These are phyloP conservation scores for Poecilobothrus nobilitatus DNA, from an alignment of 2,888 invertebrate genomes.

Conservation along the genomic window DNA sequence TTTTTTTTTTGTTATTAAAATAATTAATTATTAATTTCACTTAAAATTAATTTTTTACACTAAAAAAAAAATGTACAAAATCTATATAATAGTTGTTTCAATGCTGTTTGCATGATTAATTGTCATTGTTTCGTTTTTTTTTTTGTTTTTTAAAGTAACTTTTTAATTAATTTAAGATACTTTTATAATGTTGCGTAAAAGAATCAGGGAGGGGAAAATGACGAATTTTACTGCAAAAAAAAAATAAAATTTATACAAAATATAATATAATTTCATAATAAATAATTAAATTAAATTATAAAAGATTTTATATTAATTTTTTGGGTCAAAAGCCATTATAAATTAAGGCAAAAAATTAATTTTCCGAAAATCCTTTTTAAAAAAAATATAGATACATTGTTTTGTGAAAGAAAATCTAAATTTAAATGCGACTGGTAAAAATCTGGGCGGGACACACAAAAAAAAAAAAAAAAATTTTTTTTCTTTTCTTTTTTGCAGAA, in stretches of 20 bases:
- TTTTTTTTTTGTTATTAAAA: too few relatives aligned
- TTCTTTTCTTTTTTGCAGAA: not conserved
- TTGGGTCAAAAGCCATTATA: too few relatives aligned
- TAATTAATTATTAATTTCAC: too few relatives aligned
- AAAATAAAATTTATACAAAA: not conserved
- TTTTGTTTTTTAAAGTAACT: too few relatives aligned
- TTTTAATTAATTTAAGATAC: not conserved
- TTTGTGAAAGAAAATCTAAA: not conserved
- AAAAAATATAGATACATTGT: not conserved
- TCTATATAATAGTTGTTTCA: not conserved
- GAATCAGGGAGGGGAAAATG: not conserved
- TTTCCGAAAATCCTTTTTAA: not conserved
- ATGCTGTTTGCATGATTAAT: not conserved
- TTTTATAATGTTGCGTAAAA: not conserved
- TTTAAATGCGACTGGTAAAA: slow-evolving; percentile 19
- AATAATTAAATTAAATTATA: too few relatives aligned
- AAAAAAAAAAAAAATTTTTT: too few relatives aligned
- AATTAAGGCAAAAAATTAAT: not conserved
- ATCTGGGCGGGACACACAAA: slow-evolving; percentile 33
- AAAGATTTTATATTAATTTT: too few relatives aligned
- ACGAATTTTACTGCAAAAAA: not conserved
- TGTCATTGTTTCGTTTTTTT: not conserved
- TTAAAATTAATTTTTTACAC: too few relatives aligned
- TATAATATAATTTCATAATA: too few relatives aligned
- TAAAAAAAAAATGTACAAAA: not conserved